Evolutionary conservation across 2,113 vertebrate genomes (phyloP), one percentile per base, ranked within the genome.

Genomic region (Myotis yumanensis): DNA sequence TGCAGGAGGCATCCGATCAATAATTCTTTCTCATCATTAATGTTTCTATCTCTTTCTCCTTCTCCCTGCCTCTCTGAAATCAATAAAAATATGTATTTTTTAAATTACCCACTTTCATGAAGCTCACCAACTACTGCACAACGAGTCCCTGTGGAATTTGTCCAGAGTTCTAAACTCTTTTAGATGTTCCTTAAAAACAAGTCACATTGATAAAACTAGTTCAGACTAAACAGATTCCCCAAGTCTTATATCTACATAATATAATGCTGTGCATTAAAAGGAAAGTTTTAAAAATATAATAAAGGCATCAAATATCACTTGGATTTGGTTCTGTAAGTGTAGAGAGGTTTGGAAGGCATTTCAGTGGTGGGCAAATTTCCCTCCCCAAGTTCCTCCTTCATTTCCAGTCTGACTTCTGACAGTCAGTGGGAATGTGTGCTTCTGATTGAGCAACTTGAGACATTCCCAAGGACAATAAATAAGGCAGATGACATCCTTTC

Each of bases 131-230:
- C 46, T 51, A 77, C 16, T 23, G 22, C 4, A 7, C 32, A 54
- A 37, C n/a, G 73, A 69, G 35, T 37, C 73, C 25, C 88, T 4
- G 0, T 0, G 17, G 46, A 66, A 9, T 14, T 25, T 40, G 30
- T 69, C 32, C 35, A 64, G 37, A 86, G 17, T 85, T 87, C 66
- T 64, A 72, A 87, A 37, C n/a, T 76, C 59, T 20, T 86, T 82
- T 18, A 64, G 17, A 32, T 79, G 77, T 89, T 80, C 35, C 85
- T 92, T 62, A 82, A 91, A 87, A 68, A 59, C 43, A 72, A 91
- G 64, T 23, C 30, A 66, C 11, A 11, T n/a, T 52, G n/a, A 51
- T 37, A 77, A 94, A 90, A 69, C 7, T 35, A 73, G 37, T 48
- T 93, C 59, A 64, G 35, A 25, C 5, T 83, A 15, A 64, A 37